Base-by-base conservation (phyloP, 2,797 vertebrate species). In the Catostomus latipinnis region DNA sequence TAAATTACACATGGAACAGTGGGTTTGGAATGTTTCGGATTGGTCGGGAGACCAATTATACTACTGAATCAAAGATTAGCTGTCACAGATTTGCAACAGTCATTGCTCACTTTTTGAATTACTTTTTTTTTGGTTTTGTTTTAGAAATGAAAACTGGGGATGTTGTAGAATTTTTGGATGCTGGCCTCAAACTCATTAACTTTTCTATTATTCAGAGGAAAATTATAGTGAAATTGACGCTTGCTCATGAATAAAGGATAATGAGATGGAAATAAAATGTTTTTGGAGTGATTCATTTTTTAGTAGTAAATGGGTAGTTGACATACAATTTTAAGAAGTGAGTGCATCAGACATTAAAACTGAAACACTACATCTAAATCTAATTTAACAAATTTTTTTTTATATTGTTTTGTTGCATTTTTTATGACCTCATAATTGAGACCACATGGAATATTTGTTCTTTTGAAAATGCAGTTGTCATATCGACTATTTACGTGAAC, bases 191-290 rank as follows among this genome's bases (percentile, higher is more conserved):
- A 90, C 90, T 93, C 92, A 91, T 89, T 93, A 90, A 92, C 92
- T 94, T 94, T 94, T 93, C 91, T 91, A 93, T 90, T 87, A 88
- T 89, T 92, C 89, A 86, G 84, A 90, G 89, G 89, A 90, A 87
- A 89, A 90, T 89, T 94, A 90, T 93, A 92, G 93, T 93, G 86
- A 94, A 92, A 93, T 91, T 82, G 91, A 94, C 92, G 93, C 93
- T 94, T 93, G 93, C 93, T 94, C 91, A 74, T 91, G 88, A 93
- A 95, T 95, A 95, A 95, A 95, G 93, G 93, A 93, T 80, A 87
- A 90, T 87, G 82, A 92, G 90, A 93, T 94, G 92, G 90, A 84
- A 89, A 91, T 87, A 86, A 89, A 85, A 61, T 62, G 22, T 78
- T 45, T 83, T 74, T 76, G 56, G 1, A 58, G 14, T 6, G 14